Base-by-base conservation (phyloP, 1,140 invertebrate species). In the Panagrolaimus sp. region DNA sequence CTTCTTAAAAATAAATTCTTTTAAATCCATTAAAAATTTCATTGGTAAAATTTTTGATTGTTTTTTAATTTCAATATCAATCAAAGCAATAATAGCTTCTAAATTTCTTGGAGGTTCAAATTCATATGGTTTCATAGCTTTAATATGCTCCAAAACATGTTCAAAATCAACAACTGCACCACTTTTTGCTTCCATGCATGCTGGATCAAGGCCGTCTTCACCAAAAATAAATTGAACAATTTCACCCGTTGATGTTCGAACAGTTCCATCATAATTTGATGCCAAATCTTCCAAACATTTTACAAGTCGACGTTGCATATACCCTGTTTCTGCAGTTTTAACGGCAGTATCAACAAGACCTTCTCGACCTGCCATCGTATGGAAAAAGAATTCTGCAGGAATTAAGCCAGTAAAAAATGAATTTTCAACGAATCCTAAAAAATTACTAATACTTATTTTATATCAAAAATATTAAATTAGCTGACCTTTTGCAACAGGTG, bases 331-430 rank as follows among this genome's bases (percentile, higher is more conserved):
- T 0, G 96, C 96, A 15, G 96, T 99, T 86, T 99, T 98, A 0
- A 99, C 96, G 38, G 96, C 96, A 0, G 96, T 98, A 86, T 99
- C 96, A 0, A 98, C 94, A 43, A 99, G 87, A 83, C 96, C 87
- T 86, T 98, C 96, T 75, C 96, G 87, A 1, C 95, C 95, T 62
- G 91, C 95, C 94, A 98, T 98, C 2, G 95, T 96, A 84, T 98
- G 96, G 84, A 98, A 98, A 84, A 95, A 96, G 84, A 98, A 98
- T 86, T 98, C 96, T 0, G 94, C 94, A 0, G 94, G 93, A 0
- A 92, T 96, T 26, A 99, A 84, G 0, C 96, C 96, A 6, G 92
- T 90, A 84, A 92, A 98, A 86, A 99, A 99, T 83, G 94, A 97
- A 85, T 98, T 98, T 83, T 92, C 90, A 0, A 98, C 96, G 84